Base-by-base conservation (phyloP, 2,888 invertebrate species). In the Papilio elwesi region DNA sequence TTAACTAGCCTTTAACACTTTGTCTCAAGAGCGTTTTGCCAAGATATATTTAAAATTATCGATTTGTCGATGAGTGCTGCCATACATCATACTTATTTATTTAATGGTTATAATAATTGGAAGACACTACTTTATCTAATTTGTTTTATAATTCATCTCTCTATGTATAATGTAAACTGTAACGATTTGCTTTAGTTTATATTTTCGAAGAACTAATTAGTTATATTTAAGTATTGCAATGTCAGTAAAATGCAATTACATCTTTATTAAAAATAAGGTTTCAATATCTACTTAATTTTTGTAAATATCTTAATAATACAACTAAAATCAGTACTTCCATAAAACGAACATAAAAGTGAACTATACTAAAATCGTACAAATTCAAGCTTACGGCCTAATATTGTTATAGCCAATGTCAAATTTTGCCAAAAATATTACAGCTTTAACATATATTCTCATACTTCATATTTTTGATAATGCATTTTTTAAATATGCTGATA, bases 381-480 rank as follows among this genome's bases (percentile, higher is more conserved):
- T 26, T 11, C 2, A 26, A 26, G 26, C 1, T 2, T 26, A 26
- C 26, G 4, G 2, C 26, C 1, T 43, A 43, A 55, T n/a, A 9
- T 38, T 59, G 13, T 51, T 51, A n/a, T n/a, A 38, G 38, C n/a
- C 59, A 38, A 59, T n/a, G 59, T 38, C 9, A 38, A 26, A 55
- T 55, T 36, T 38, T 38, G 38, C 59, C 59, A 59, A 59, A n/a
- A 59, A 13, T 38, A 59, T 59, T 38, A 38, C 59, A 59, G 59
- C 59, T 59, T 59, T 59, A 59, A 38, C 43, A 43, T 9, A 13
- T 38, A 13, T 9, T 12, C 4, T 38, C 11, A 52, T 55, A 57
- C 49, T 6, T 8, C 65, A 68, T 68, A 68, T 68, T 68, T 68
- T 68, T 68, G 68, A 68, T 68, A 68, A 59, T 59, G 51, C 51